Evolutionary conservation across 2,888 invertebrate genomes (phyloP), one percentile per base, ranked within the genome.

Genomic region (Philhelius pedissequus): DNA sequence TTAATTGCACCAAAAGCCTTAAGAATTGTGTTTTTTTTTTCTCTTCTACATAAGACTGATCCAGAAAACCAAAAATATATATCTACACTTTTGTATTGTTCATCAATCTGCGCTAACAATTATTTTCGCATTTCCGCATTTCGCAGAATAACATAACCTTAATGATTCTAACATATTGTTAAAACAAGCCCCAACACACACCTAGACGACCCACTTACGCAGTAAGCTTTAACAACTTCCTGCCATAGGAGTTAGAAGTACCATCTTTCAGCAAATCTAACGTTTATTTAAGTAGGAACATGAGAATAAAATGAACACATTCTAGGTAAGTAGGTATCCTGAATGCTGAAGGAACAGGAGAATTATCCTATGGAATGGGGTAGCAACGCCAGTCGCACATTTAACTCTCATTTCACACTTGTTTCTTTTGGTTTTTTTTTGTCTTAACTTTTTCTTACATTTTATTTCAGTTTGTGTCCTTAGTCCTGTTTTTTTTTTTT

Each of bases 331-430:
- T n/a, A 64, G 25, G 18, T 48, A 32, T 32, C 13, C 13, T 43
- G 18, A 11, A 48, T 13, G 13, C 48, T 48, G 22, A 48, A 48
- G 48, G 30, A 45, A 32, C 4, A 48, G 58, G 18, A 69, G 32
- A 38, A 71, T 64, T 50, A 52, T 45, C 45, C 45, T 45, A n/a
- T 70, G 62, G 64, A 48, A 64, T 32, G 70, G 60, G 60, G n/a
- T 1, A 82, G 68, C 68, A 64, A 64, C 52, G 83, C 79, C 83
- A 79, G 74, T 79, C 54, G 69, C 79, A 79, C 50, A 58, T 75
- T 66, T 60, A 60, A 54, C 54, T 64, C 50, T 79, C 74, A 64
- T 74, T 83, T 74, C 79, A 83, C 73, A 78, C 82, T 83, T 69
- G 60, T 48, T 62, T 81, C 66, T 25, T 22, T 35, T 66, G n/a